A percentile compares a stretch with the other conserved stretches of the same genome.
These are phyloP conservation scores for Glaucidium brasilianum DNA, from an alignment of 2,113 vertebrate genomes.

Conservation along the genomic window DNA sequence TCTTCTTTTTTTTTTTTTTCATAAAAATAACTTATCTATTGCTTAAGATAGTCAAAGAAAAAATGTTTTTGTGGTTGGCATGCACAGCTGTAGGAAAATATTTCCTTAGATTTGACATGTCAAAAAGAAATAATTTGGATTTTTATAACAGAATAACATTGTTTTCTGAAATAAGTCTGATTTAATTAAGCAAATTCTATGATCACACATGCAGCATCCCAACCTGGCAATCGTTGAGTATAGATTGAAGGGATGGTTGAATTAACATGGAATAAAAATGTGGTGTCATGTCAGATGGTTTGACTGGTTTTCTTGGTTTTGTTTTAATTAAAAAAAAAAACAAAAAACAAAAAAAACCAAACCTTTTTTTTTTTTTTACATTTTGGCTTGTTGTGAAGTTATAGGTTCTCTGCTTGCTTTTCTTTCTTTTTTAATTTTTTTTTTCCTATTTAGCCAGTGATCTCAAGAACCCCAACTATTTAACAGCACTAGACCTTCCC, in stretches of 20 bases:
- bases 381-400: not conserved
- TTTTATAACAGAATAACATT: not conserved
- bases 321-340: not conserved
- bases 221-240: not conserved
- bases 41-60: not conserved
- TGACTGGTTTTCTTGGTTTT: not conserved
- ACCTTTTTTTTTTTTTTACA: not conserved
- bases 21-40: not conserved
- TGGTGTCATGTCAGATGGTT: not conserved
- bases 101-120: not conserved
- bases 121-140: not conserved
- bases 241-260: not conserved
- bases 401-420: not conserved
- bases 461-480: not conserved
- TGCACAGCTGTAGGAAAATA: not conserved
- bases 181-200: not conserved
- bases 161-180: not conserved
- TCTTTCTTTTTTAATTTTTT: not conserved
- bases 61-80: not conserved
- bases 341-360: too few relatives aligned
- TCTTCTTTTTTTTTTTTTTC: not conserved
- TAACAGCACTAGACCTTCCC: not conserved
- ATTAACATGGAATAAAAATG: not conserved
- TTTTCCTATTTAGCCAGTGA: not conserved
- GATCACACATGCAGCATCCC: not conserved